Base-by-base conservation (phyloP, 2,113 vertebrate genomes). In the Nestor notabilis region DNA sequence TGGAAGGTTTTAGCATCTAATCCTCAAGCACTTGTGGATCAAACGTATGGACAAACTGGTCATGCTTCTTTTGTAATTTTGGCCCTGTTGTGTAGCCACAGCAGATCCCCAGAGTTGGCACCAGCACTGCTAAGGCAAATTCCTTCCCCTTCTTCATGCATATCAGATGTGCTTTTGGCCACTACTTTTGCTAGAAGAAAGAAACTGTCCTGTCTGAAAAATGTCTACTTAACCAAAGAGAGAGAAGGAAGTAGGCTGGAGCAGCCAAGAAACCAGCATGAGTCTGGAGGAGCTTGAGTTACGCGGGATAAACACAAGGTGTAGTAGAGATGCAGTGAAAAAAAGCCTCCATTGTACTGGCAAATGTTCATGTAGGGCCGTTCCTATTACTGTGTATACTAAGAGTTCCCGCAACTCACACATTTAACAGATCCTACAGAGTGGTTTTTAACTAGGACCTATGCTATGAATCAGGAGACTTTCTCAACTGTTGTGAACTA, bases 391-490 rank as follows among this genome's bases (percentile, higher is more conserved):
- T 56, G 5, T 33, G 23, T 27, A 28, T 6, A 29, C 6, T 37
- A n/a, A 64, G 29, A 15, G 19, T 44, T 80, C 43, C 44, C 16
- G 44, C n/a, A 53, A 69, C 46, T 66, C 41, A 72, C 28, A 39
- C 37, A 70, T 71, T 70, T 86, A 68, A n/a, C 29, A 83, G 39
- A n/a, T 35, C 29, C 35, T 56, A 27, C 12, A 13, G 16, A 56
- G 41, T 4, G 6, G 3, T 83, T 87, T 76, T 77, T 11, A 65
- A 61, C 63, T 76, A 17, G 39, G 69, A 94, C 20, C 27, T 14
- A 10, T 8, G 16, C 44, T 27, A 53, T 3, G n/a, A 47, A 52
- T 33, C 35, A 39, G 3, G 0, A 43, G 20, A 41, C 1, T 0
- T 90, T 72, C 64, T 56, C 53, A 56, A 31, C 29, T 1, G 1